phyloP scores from a whole-genome alignment of 2,888 invertebrate species.

The Coelogynopora nodosa region DNA sequence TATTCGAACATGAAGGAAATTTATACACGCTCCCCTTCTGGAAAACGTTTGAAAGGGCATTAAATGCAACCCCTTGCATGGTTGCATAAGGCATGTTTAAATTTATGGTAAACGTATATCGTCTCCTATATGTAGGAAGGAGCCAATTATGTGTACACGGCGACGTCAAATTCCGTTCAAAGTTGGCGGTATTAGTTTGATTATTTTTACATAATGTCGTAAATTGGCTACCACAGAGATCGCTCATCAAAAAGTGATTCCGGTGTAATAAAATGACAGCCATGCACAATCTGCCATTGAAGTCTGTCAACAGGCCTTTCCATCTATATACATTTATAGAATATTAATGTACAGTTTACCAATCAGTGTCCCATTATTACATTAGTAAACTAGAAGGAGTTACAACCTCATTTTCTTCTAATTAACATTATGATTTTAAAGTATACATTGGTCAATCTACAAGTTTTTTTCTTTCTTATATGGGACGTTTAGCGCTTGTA shows the following conservation, averaged over 20 bases:
- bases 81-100: no score
- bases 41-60: no score
- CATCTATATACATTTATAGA: not conserved
- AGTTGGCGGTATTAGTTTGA: no score
- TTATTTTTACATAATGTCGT: no score
- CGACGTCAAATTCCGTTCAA: no score
- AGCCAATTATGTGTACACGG: no score
- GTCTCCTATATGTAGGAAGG: no score
- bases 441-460: conserved; percentile 1
- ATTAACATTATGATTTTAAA: not conserved
- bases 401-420: not conserved
- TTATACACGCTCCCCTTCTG: no score
- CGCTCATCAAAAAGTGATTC: not conserved
- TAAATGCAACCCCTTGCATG: no score
- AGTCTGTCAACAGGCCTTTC: not conserved
- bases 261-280: not conserved
- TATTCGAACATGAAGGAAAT: no score
- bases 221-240: no score
- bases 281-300: not conserved
- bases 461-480: not conserved
- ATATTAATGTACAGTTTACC: not conserved
- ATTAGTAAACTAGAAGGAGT: not conserved
- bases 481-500: not conserved
- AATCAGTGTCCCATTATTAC: not conserved
- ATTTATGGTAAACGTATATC: no score